Evolutionary conservation across 2,113 vertebrate species (phyloP).

Genomic region (Lasiurus borealis): DNA sequence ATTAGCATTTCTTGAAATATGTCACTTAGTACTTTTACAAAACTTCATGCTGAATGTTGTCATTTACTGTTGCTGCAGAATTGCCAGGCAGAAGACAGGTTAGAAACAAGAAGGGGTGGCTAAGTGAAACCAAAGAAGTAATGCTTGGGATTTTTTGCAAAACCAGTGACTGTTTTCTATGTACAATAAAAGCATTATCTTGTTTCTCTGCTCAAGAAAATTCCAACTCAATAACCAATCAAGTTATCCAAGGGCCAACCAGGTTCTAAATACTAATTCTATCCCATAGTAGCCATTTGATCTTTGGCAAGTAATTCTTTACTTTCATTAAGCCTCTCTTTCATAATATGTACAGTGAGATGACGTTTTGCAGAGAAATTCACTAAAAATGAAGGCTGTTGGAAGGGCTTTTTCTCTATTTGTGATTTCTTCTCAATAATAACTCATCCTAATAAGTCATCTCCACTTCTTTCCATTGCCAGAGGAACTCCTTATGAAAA

Average conservation of each 20-base stretch:
- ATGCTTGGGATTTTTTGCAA: not conserved
- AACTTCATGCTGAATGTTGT: not conserved
- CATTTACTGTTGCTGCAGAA: not conserved
- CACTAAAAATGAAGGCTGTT: not conserved
- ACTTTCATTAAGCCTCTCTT: slow-evolving; percentile 20
- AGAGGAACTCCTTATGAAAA: not conserved
- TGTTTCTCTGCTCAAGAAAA: slow-evolving; percentile 9
- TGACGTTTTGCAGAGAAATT: not conserved
- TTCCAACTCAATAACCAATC: not conserved
- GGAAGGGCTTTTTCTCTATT: not conserved
- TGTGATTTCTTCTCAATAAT: not conserved
- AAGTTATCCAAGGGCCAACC: not conserved
- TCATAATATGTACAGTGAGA: not conserved
- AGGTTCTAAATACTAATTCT: slow-evolving; percentile 21
- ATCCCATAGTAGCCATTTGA: not conserved
- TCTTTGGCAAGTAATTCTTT: not conserved
- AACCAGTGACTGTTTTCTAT: not conserved
- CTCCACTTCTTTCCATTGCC: not conserved
- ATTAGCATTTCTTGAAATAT: not conserved
- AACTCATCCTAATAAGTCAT: not conserved
- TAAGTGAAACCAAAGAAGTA: not conserved
- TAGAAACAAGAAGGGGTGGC: not conserved
- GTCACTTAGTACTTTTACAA: not conserved
- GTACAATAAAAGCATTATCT: not conserved
- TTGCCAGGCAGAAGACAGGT: not conserved